Evolutionary conservation across 1,140 invertebrate genomes (phyloP), one percentile per base, ranked within the genome.

Genomic region (Drosophila burlai): DNA sequence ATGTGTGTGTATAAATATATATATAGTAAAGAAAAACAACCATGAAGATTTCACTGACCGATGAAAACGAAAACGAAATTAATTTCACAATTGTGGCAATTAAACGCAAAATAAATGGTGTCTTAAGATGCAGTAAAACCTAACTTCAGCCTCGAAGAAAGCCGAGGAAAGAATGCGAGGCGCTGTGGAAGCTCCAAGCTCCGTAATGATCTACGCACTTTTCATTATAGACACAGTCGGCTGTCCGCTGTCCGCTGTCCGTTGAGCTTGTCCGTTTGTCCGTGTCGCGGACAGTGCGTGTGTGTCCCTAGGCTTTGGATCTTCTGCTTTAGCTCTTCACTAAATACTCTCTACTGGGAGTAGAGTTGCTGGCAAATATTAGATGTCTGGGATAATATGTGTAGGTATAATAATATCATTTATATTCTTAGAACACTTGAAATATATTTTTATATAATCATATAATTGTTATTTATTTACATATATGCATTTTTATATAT

Each of bases 51-150:
- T 87, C 83, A 89, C 83, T 89, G 58, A 49, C 61, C 74, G 78
- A 85, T 80, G 76, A 87, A 87, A 87, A 87, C 59, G 83, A 86
- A 86, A 86, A 86, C 80, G 80, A 83, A 87, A 87, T 87, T 87
- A 84, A 81, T 87, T 87, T 89, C 77, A 83, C 84, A 89, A 89
- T 89, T 87, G 85, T 72, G 82, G 84, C 81, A 87, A 83, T 87
- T 87, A 87, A 87, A 87, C 84, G 84, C 73, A 64, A 87, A 89
- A 81, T 87, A 83, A 83, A 87, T 81, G 80, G 52, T 77, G 62
- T 73, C 80, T 80, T 87, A 80, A 87, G 72, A 73, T 77, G 64
- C 83, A 86, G 54, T 54, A 65, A 64, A 69, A 62, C 63, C 46
- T 3, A 18, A 10, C 40, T 34, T 16, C 54, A 21, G 0, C 4